Conservation (phyloP, 2,797 vertebrate genomes). For the Lithobates sylvaticus region DNA sequence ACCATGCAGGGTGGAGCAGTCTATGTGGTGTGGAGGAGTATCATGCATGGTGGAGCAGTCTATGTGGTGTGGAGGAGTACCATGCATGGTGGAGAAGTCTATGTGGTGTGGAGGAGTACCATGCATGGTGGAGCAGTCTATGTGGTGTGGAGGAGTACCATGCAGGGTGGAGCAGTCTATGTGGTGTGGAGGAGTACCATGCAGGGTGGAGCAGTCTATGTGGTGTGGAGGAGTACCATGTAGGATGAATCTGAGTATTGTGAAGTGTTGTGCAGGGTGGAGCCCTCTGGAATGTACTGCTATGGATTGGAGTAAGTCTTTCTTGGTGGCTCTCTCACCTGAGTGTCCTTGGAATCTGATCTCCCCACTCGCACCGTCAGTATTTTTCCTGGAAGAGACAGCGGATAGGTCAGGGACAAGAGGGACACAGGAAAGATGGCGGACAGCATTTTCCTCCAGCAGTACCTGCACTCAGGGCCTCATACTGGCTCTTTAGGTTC, state of each 20-base stretch:
- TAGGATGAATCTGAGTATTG: too few relatives aligned
- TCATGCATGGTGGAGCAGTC: not conserved
- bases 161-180: too few relatives aligned
- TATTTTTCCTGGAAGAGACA: not conserved
- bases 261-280: too few relatives aligned
- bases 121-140: too few relatives aligned
- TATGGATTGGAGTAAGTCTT: too few relatives aligned
- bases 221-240: too few relatives aligned
- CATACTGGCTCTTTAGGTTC: constrained; percentile 33
- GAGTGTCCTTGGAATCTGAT: not conserved
- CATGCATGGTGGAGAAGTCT: not conserved
- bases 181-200: too few relatives aligned
- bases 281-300: too few relatives aligned
- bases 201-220: too few relatives aligned
- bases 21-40: not conserved
- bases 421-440: not conserved
- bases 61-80: not conserved
- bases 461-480: constrained; percentile 24
- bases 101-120: not conserved
- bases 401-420: not conserved
- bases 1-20: not conserved
- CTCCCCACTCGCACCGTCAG: not conserved
- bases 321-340: constrained; percentile 5
- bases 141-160: too few relatives aligned
- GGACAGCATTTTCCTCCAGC: too few relatives aligned